These are phyloP conservation scores for Melanotaenia pygmaea DNA, from an alignment of 2,797 vertebrate species.

Conservation along the genomic window DNA sequence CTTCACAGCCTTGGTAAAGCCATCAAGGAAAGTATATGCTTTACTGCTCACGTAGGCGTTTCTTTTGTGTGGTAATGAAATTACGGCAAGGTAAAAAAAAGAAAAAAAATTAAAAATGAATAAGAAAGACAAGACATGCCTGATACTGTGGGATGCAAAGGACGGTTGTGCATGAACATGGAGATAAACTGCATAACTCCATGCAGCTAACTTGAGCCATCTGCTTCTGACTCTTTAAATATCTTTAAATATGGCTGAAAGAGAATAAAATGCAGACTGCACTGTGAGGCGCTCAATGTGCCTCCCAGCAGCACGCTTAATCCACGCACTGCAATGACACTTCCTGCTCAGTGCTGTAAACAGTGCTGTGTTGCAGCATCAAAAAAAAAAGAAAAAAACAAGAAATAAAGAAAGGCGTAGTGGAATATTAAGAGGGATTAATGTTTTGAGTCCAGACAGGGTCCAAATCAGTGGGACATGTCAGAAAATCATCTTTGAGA, in stretches of 20 bases:
- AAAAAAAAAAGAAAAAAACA: slow-evolving; percentile 1
- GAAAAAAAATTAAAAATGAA: slow-evolving; percentile 14
- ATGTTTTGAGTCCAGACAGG: slow-evolving; percentile 32
- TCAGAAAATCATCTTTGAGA: slow-evolving; percentile 43
- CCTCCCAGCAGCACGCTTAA: slow-evolving; percentile 25
- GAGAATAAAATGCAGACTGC: not conserved
- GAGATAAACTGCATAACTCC: not conserved
- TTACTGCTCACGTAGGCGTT: slow-evolving; percentile 56
- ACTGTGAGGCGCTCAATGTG: slow-evolving; percentile 8
- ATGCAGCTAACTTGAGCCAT: not conserved
- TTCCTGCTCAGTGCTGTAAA: slow-evolving; percentile 25
- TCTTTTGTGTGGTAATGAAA: slow-evolving; percentile 65
- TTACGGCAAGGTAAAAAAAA: slow-evolving; percentile 26
- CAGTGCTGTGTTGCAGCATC: slow-evolving; percentile 29
- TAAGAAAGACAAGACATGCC: slow-evolving; percentile 16
- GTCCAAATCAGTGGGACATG: slow-evolving; percentile 40
- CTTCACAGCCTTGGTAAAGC: slow-evolving; percentile 23
- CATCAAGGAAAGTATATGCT: slow-evolving; percentile 39
- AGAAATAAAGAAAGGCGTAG: not conserved
- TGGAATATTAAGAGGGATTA: slow-evolving; percentile 52
- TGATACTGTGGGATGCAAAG: not conserved
- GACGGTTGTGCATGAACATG: slow-evolving; percentile 17
- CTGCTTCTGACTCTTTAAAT: slow-evolving; percentile 12
- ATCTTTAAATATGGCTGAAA: not conserved
- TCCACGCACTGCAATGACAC: slow-evolving; percentile 34